Conservation (phyloP, 2,113 vertebrate genomes). For the Calonectris borealis region DNA sequence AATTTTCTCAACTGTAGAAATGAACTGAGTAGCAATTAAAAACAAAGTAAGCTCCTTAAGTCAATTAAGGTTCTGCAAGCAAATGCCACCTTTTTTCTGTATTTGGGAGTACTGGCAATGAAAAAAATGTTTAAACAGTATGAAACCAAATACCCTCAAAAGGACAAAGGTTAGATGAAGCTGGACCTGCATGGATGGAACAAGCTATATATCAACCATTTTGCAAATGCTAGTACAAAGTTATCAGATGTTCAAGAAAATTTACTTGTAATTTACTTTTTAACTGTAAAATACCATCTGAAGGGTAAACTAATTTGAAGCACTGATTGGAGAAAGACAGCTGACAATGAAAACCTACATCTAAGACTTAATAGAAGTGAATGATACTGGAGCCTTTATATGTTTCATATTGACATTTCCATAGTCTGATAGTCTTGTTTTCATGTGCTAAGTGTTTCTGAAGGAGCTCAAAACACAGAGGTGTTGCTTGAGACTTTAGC, state of each 20-base stretch:
- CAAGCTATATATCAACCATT: background rate
- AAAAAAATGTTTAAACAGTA: background rate
- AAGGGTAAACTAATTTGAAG: background rate
- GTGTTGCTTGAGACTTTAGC: background rate
- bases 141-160: background rate
- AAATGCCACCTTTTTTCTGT: background rate
- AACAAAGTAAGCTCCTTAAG: background rate
- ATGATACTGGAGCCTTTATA: background rate
- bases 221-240: background rate
- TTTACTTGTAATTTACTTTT: background rate
- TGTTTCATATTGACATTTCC: background rate
- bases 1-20: background rate
- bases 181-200: background rate
- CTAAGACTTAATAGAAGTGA: background rate
- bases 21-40: background rate
- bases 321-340: background rate
- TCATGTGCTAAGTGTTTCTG: background rate
- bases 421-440: background rate
- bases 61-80: background rate
- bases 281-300: background rate
- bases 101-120: background rate
- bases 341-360: background rate
- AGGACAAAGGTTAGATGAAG: background rate
- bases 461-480: background rate
- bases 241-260: background rate